phyloP scores from a whole-genome alignment of 2,797 vertebrate genomes.

The Hybognathus amarus region DNA sequence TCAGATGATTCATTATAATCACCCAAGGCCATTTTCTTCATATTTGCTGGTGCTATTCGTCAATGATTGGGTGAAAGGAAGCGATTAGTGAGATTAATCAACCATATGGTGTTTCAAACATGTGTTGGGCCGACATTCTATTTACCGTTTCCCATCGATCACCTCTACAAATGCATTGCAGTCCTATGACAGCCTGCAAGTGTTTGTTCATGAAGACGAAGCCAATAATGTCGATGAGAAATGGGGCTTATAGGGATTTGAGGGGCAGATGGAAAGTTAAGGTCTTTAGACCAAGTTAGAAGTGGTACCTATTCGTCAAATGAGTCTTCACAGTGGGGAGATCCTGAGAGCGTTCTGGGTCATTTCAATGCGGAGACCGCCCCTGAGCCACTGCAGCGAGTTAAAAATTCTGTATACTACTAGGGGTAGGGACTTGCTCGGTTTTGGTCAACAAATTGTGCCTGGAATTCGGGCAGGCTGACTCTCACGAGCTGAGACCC shows the following conservation, averaged over 20 bases:
- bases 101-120: slow-evolving; percentile 56
- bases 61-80: slow-evolving; percentile 55
- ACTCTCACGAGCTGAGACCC: too few species aligned
- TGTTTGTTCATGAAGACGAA: slow-evolving; percentile 25
- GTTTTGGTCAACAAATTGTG: too few species aligned
- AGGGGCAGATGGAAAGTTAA: slow-evolving; percentile 43
- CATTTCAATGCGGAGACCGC: too few species aligned
- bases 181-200: slow-evolving; percentile 32
- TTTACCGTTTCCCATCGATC: slow-evolving; percentile 16
- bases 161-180: neutral
- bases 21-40: slow-evolving; percentile 31
- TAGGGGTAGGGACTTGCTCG: too few species aligned
- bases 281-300: too few species aligned
- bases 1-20: slow-evolving; percentile 31
- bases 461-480: too few species aligned
- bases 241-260: slow-evolving; percentile 13
- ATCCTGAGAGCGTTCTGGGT: too few species aligned
- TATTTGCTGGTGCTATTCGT: slow-evolving; percentile 50
- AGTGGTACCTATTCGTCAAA: too few species aligned
- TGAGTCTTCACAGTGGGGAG: too few species aligned
- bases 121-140: slow-evolving; percentile 15
- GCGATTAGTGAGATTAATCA: slow-evolving; percentile 60
- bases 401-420: too few species aligned
- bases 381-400: too few species aligned
- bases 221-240: slow-evolving; percentile 4